Base-by-base conservation (phyloP, 2,888 invertebrate species). In the Yponomeuta cagnagella region DNA sequence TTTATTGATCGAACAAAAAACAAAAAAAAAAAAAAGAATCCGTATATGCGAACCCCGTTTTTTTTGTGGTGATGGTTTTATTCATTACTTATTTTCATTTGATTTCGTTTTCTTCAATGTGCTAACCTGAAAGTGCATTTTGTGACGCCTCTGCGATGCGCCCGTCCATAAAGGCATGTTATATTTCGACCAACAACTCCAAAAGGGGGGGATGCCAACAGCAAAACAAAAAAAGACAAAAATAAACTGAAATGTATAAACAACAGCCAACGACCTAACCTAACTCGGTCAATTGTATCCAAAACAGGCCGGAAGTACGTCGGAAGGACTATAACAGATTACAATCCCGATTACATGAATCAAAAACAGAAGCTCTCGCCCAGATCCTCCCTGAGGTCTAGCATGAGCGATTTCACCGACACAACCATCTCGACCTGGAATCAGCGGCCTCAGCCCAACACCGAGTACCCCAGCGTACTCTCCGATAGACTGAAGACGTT, bases 191-290 rank as follows among this genome's bases (percentile, higher is more conserved):
- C 52, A 52, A 52, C 52, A 52, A 52, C 52, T 52, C 52, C 52
- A 52, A 52, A 2, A 5, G 52, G 33, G 33, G 52, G 52, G 52
- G 52, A 52, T 43, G 43, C 43, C 52, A 52, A 52, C 52, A 12
- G 5, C 15, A 52, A 52, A 1, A 10, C 52, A 52, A 52, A 52
- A 52, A 52, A 0, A 15, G 76, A 76, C 87, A 76, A 76, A 87
- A 89, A 90, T 90, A 89, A 92, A 92, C 92, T 92, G 92, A 92
- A 92, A 91, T 92, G 90, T 89, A 88, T 76, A 76, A 78, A 76
- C 43, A 78, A 77, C 52, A 74, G 73, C 73, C 76, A 75, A 76
- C 75, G 76, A 70, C 48, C 68, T 70, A 71, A 74, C 73, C 76
- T 76, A 80, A 80, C 82, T 75, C 72, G 74, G 75, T 75, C 76